A percentile compares a stretch with the other conserved stretches of the same genome.
Conservation (phyloP, 2,888 invertebrate genomes). For the Apotomis betuletana region DNA sequence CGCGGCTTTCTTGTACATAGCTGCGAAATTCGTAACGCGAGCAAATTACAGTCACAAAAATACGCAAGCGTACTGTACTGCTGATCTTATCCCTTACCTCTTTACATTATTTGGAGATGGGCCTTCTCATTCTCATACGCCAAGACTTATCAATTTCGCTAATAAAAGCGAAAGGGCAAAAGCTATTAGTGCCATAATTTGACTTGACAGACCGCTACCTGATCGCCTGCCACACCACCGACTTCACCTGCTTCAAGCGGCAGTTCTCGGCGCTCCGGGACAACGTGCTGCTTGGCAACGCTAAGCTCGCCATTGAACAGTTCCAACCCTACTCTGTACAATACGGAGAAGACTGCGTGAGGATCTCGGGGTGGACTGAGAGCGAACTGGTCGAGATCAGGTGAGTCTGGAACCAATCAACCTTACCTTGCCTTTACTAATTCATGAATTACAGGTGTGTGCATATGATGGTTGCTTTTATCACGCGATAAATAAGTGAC, state of each 20-base stretch:
- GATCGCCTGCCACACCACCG: constrained; percentile 62
- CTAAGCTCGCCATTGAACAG: constrained; percentile 48
- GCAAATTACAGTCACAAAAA: not conserved
- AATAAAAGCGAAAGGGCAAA: too few species aligned
- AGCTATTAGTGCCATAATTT: not conserved
- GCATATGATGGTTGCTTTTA: too few species aligned
- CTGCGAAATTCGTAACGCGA: constrained; percentile 1
- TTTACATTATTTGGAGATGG: too few species aligned
- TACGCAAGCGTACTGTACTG: not conserved
- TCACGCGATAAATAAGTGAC: too few species aligned
- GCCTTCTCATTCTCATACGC: too few species aligned
- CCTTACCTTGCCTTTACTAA: not conserved
- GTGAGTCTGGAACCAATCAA: constrained; percentile 45
- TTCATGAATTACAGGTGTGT: too few species aligned
- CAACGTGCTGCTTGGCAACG: constrained; percentile 56
- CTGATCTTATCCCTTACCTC: too few species aligned
- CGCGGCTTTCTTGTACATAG: not conserved
- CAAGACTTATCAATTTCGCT: too few species aligned
- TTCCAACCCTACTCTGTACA: constrained; percentile 56
- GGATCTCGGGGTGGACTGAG: constrained; percentile 57
- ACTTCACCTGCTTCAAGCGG: constrained; percentile 64
- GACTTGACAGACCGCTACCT: constrained; percentile 55
- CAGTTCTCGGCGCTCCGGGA: constrained; percentile 60
- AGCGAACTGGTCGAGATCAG: constrained; percentile 57
- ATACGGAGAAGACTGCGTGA: constrained; percentile 58